Base-by-base conservation (phyloP, 2,888 invertebrate genomes). In the Thymelicus sylvestris region DNA sequence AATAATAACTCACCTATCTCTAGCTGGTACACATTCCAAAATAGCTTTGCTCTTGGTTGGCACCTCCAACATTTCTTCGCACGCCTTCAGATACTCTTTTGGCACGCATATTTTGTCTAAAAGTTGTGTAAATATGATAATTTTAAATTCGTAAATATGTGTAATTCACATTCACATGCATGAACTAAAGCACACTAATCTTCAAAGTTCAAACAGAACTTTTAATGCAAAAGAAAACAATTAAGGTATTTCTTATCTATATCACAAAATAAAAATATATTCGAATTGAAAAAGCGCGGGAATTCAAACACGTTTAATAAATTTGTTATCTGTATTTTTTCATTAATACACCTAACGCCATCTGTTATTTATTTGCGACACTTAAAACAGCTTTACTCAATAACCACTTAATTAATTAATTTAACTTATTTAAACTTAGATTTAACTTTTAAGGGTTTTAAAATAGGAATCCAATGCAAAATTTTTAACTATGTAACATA, bases 71-170 rank as follows among this genome's bases (percentile, higher is more conserved):
- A 97, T 97, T 74, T 95, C 93, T 77, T 95, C 86, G 83, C 97
- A 97, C 55, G 95, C 94, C 67, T 95, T 89, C 82, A 95, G 83
- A 71, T 95, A 94, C 69, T 94, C 94, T 75, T 95, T 94, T 0
- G 97, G 96, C 50, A 97, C 96, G 85, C 97, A 97, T 95, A 97
- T 95, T 85, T 96, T 96, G 83, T 96, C 97, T 97, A 81, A 55
- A 83, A 82, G 41, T 41, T 10, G 39, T 50, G 24, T 3, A n/a
- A 7, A 41, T 15, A n/a, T 15, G 0, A 7, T 41, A 8, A 47
- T 4, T 44, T 13, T 61, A 41, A 44, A n/a, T 15, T 39, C 15
- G 41, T 41, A 41, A 31, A 41, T 0, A 41, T 41, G 5, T 1
- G 12, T 44, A 44, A 44, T 44, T 4, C 8, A 8, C 8, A 12